Percentiles rank a stretch among this genome's conserved stretches.
These are phyloP conservation scores for Camptogramma bilineatum DNA, from an alignment of 2,888 invertebrate species.

Conservation along the genomic window DNA sequence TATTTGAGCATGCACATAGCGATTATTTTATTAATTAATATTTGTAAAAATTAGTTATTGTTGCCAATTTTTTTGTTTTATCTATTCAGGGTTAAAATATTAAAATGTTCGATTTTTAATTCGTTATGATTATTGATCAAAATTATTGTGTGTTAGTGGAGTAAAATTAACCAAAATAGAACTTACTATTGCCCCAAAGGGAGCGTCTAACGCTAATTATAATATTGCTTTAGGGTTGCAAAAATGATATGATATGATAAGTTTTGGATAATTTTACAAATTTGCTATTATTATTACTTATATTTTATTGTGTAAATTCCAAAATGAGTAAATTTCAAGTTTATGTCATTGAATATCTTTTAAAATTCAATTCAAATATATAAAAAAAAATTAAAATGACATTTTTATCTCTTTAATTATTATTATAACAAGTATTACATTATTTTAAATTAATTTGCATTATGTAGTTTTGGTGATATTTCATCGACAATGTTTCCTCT, in stretches of 20 bases:
- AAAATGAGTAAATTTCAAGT: conserved; percentile 75
- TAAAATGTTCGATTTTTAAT: conserved; percentile 81
- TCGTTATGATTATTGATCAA: conserved; percentile 82
- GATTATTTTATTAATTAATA: conserved; percentile 83
- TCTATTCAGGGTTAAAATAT: conserved; percentile 84
- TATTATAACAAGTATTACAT: conserved; percentile 55
- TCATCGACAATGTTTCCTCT: conserved; percentile 77
- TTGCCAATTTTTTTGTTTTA: conserved; percentile 84
- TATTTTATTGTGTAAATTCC: conserved; percentile 81
- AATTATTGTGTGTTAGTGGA: conserved; percentile 84
- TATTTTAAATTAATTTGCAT: conserved; percentile 65
- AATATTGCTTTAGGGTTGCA: conserved; percentile 84
- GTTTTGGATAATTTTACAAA: conserved; percentile 86
- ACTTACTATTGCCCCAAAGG: conserved; percentile 83
- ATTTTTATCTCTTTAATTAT: conserved; percentile 54
- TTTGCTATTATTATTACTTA: conserved; percentile 66
- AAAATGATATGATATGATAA: conserved; percentile 84
- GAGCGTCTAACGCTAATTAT: conserved; percentile 84
- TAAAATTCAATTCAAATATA: conserved; percentile 63
- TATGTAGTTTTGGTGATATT: conserved; percentile 72
- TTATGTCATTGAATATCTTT: conserved; percentile 63
- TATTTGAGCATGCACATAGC: conserved; percentile 85
- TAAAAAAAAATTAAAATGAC: conserved; percentile 67
- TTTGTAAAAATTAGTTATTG: conserved; percentile 82
- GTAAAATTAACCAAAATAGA: conserved; percentile 83